Conservation (phyloP, 2,113 vertebrate genomes). For the Emydura subglobosa region DNA sequence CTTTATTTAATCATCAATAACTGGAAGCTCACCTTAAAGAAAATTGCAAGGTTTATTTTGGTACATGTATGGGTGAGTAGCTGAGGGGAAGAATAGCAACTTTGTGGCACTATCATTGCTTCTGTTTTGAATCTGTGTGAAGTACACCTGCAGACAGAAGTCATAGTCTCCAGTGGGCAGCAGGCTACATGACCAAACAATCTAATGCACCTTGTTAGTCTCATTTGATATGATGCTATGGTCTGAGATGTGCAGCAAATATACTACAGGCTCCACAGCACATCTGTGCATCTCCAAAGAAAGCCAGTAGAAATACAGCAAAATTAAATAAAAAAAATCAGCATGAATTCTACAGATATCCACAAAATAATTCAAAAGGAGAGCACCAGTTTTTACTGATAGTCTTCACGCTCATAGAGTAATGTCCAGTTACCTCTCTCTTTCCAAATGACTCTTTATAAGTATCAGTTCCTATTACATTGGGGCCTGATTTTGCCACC, state of each 20-base stretch:
- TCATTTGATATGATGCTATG: background rate
- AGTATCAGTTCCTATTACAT: too few relatives aligned
- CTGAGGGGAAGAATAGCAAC: background rate
- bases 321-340: background rate
- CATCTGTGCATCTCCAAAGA: background rate
- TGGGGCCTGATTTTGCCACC: too few relatives aligned
- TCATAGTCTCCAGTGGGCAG: background rate
- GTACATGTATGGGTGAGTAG: background rate
- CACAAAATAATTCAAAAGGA: background rate
- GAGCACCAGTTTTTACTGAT: background rate
- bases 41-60: slow-evolving; percentile 8
- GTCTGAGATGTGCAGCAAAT: background rate
- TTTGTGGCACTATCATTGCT: background rate
- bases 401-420: too few relatives aligned
- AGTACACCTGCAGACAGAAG: background rate
- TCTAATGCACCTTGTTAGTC: background rate
- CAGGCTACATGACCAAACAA: background rate
- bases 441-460: too few relatives aligned
- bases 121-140: rapidly evolving
- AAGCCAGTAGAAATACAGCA: background rate
- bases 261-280: background rate
- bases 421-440: too few relatives aligned
- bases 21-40: background rate
- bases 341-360: background rate
- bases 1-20: background rate